Evolutionary conservation across 35 echinoderm and acorn worm species (phyloP), one percentile per base, ranked within the genome.

Genomic region (Apostichopus californicus): DNA sequence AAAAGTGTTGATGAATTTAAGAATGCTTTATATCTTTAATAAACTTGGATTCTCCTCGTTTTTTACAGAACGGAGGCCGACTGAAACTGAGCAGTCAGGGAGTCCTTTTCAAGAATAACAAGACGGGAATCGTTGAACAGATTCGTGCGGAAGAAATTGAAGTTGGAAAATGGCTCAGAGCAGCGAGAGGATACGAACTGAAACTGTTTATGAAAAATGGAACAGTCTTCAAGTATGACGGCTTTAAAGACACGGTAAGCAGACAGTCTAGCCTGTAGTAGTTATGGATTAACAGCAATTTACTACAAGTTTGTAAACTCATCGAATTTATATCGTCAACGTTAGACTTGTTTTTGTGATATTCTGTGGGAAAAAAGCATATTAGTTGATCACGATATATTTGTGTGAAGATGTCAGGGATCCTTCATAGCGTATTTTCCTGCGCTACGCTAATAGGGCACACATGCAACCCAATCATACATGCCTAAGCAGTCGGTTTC

Each of bases 121-220:
- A 96, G 77, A 98, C 96, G 8, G 96, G 96, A 55, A 95, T 96
- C 54, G 95, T 98, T n/a, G 96, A 98, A 23, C 96, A 98, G 79
- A 78, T 98, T 34, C 94, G 96, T 34, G 93, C 93, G 25, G 95
- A 90, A 22, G 96, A 98, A 28, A 57, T 98, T 2, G 91, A 94
- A 64, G 91, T 92, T 28, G 93, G 94, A 12, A 96, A 94, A 25
- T 98, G 96, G 96, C 57, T 98, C 23, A 87, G 90, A 90, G 96
- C 92, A 10, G 94, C 96, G 4, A 92, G 93, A 78, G 96, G 96
- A 54, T 90, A 94, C 89, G 96, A 98, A 77, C 96, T 98, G n/a
- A 98, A 98, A 88, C 91, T 98, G 8, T 92, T 92, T 73, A 89
- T 94, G 77, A 95, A 98, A 79, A 96, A 92, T 89, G 96, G 95